Conservation (phyloP, 2,113 vertebrate genomes). For the Lichenostomus cassidix region DNA sequence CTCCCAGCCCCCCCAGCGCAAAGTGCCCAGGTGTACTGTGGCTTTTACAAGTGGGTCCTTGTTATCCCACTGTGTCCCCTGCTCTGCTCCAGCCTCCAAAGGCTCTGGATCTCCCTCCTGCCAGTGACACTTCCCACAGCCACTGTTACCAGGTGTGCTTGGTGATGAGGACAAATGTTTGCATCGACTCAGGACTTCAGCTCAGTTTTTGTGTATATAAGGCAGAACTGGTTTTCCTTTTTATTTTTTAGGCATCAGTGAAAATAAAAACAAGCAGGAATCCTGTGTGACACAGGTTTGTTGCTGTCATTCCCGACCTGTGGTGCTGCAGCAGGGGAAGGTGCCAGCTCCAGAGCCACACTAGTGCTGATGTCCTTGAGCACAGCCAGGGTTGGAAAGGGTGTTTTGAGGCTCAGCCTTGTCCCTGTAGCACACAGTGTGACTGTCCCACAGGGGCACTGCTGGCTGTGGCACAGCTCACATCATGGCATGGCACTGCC, state of each 20-base stretch:
- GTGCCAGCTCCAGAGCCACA: fast-evolving
- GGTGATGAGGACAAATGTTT: neutral
- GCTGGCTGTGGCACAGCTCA: neutral
- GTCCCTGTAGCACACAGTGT: neutral
- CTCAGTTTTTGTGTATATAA: constrained; percentile 37
- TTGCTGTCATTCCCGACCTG: fast-evolving
- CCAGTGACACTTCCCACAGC: neutral
- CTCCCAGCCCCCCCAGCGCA: neutral
- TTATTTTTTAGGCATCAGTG: constrained; percentile 21
- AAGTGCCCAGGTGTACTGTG: neutral
- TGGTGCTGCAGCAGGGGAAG: neutral
- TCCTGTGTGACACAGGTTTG: neutral
- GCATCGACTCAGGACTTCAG: neutral
- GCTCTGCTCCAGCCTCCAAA: neutral
- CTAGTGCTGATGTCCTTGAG: fast-evolving
- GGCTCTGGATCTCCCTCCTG: neutral
- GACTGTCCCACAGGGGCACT: neutral
- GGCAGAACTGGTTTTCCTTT: constrained; percentile 17
- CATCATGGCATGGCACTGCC: neutral
- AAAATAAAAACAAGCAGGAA: constrained; percentile 47
- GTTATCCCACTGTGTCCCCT: neutral
- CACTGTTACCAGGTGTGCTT: neutral
- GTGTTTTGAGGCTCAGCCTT: neutral
- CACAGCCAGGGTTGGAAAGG: neutral
- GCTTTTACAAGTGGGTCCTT: neutral